These are phyloP conservation scores for Branchipolynoe longqiensis DNA, from an alignment of 2,888 invertebrate genomes.

Conservation along the genomic window DNA sequence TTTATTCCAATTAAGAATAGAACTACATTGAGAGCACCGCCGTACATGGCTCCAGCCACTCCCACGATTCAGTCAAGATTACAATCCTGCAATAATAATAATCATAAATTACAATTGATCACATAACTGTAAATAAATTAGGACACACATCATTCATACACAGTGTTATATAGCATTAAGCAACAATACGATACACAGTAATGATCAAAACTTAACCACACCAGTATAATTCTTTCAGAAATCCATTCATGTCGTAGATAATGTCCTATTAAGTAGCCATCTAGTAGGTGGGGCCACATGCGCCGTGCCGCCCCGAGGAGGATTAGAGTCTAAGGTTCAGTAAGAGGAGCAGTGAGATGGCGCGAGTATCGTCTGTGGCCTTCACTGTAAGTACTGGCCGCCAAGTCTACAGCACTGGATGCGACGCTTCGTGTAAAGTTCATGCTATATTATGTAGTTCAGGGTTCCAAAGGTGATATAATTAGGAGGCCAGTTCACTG, in stretches of 20 bases:
- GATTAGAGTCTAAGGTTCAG: conserved; percentile 18
- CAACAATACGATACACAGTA: conserved; percentile 37
- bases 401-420: too few relatives aligned
- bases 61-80: conserved; percentile 29
- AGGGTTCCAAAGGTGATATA: too few relatives aligned
- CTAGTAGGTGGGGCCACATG: not conserved
- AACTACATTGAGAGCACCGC: conserved; percentile 49
- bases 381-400: too few relatives aligned
- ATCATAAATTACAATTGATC: conserved; percentile 37
- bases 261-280: conserved; percentile 40
- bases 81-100: conserved; percentile 30
- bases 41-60: conserved; percentile 24
- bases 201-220: conserved; percentile 32
- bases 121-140: conserved; percentile 45
- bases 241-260: conserved; percentile 20
- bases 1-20: conserved; percentile 53
- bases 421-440: too few relatives aligned
- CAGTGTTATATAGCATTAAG: conserved; percentile 38
- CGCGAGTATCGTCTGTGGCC: conserved; percentile 12
- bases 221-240: conserved; percentile 36
- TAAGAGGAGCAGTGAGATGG: conserved; percentile 15
- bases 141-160: conserved; percentile 39
- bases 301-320: not conserved
- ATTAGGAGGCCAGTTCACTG: too few relatives aligned
- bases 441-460: too few relatives aligned